Percentiles rank a stretch among this genome's conserved stretches.
These are phyloP conservation scores for Suillia variegata DNA, from an alignment of 2,888 invertebrate genomes.

Conservation along the genomic window DNA sequence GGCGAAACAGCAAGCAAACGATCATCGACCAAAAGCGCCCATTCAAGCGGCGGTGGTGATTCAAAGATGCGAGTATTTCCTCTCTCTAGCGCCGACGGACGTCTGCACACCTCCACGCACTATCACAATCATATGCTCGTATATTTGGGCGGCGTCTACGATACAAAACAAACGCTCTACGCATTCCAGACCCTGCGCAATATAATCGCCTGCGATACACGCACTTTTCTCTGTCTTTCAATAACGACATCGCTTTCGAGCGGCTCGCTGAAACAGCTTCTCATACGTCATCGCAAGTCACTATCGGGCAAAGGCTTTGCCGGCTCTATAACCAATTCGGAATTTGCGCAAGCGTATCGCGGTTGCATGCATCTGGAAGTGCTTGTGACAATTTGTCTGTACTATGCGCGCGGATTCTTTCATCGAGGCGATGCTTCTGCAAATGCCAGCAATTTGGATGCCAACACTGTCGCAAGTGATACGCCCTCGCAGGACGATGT, in stretches of 20 bases:
- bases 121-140: slow-evolving; percentile 84
- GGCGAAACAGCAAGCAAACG: slow-evolving; percentile 50
- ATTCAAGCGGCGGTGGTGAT: slow-evolving; percentile 24
- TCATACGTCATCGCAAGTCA: slow-evolving; percentile 75
- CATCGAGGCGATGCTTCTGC: too few species aligned
- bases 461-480: slow-evolving; percentile 41
- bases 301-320: slow-evolving; percentile 73
- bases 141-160: slow-evolving; percentile 79
- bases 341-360: slow-evolving; percentile 72
- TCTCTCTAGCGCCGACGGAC: slow-evolving; percentile 33
- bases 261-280: slow-evolving; percentile 59
- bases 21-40: slow-evolving; percentile 36
- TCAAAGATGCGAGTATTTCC: too few species aligned
- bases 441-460: too few species aligned
- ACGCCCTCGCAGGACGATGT: slow-evolving; percentile 71
- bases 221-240: slow-evolving; percentile 75
- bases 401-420: slow-evolving; percentile 77
- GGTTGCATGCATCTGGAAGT: slow-evolving; percentile 84
- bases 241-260: slow-evolving; percentile 75
- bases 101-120: slow-evolving; percentile 62
- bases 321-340: slow-evolving; percentile 67
- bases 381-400: slow-evolving; percentile 74
- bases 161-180: slow-evolving; percentile 74
- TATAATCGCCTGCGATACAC: slow-evolving; percentile 72
- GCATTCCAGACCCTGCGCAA: slow-evolving; percentile 76